Evolutionary conservation across 2,113 vertebrate genomes (phyloP).

Genomic region (Lophochroa leadbeateri): DNA sequence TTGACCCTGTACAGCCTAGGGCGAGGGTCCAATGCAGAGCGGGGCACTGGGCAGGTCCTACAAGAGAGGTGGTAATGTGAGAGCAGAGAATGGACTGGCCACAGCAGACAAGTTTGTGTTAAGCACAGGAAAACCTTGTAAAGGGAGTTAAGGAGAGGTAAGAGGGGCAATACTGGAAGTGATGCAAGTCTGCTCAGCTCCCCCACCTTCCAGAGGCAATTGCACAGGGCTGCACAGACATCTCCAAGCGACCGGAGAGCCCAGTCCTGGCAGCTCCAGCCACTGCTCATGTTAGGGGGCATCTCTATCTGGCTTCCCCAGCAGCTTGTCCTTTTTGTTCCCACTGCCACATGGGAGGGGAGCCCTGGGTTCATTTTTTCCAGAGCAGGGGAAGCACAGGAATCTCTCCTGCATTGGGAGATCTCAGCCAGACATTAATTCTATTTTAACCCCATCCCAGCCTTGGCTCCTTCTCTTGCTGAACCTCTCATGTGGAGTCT

Average conservation of each 20-base stretch:
- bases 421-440: background rate
- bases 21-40: background rate
- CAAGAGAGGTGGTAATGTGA: background rate
- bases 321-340: background rate
- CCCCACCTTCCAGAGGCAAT: background rate
- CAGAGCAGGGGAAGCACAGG: background rate
- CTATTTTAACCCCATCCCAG: background rate
- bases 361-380: fast-evolving
- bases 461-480: background rate
- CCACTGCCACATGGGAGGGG: fast-evolving
- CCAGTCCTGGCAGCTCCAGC: background rate
- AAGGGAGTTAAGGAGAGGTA: background rate
- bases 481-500: background rate
- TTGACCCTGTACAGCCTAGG: background rate
- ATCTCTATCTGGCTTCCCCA: background rate
- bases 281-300: fast-evolving
- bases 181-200: background rate
- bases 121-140: background rate
- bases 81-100: background rate
- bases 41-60: background rate
- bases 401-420: background rate
- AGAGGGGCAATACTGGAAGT: background rate
- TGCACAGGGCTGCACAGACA: background rate
- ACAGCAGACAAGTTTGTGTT: background rate
- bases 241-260: background rate